phyloP scores from a whole-genome alignment of 1,140 invertebrate genomes.

The Calliphora vicina region DNA sequence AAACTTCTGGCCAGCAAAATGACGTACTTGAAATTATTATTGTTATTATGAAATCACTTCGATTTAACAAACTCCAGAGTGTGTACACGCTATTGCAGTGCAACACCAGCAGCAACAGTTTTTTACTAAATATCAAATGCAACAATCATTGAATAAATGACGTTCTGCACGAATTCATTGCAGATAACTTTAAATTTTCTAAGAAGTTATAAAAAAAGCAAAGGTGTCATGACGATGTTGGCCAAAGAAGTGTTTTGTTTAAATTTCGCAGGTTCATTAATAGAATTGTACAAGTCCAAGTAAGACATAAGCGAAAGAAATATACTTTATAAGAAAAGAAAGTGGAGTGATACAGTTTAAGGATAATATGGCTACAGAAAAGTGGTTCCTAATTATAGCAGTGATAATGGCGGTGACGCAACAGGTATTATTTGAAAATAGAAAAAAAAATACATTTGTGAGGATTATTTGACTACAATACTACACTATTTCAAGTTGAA shows the following conservation, averaged over 20 bases:
- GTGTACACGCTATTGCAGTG: no score
- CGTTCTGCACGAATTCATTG: neutral
- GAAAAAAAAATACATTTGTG: neutral
- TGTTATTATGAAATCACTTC: no score
- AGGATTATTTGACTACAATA: no score
- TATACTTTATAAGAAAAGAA: neutral
- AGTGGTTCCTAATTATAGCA: neutral
- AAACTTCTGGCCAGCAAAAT: no score
- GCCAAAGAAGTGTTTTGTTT: neutral
- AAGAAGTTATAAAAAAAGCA: neutral
- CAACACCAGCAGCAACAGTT: no score
- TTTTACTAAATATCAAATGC: neutral
- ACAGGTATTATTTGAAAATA: neutral
- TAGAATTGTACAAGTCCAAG: neutral
- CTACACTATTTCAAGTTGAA: no score
- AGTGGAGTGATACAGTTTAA: neutral
- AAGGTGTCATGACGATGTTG: neutral
- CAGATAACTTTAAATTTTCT: neutral
- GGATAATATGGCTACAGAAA: neutral
- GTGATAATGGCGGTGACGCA: neutral
- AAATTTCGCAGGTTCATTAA: neutral
- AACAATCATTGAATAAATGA: neutral
- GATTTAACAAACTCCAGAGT: no score
- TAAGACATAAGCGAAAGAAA: neutral
- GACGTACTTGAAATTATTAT: no score